Evolutionary conservation across 2,113 vertebrate genomes (phyloP), one percentile per base, ranked within the genome.

Genomic region (Chrysemys picta): DNA sequence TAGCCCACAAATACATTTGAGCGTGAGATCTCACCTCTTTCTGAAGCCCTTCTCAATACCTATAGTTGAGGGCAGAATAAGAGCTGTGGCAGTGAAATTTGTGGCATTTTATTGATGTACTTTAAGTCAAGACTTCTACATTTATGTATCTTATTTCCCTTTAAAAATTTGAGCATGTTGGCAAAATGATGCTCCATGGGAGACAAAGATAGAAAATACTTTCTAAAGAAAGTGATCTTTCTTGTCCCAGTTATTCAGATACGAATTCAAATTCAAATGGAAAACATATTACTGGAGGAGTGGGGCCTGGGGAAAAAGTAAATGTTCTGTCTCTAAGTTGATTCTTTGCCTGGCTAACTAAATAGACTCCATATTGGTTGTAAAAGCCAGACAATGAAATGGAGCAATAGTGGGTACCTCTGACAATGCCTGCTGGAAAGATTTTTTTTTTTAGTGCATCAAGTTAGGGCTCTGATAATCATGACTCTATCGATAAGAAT

Each of bases 81-180:
- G 79, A 89, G 45, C 38, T n/a, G n/a, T 22, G 53, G 7, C 78
- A 49, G 78, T 50, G 49, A 45, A 80, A n/a, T 85, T 22, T 3
- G 8, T 17, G 22, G 17, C 14, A 65, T 35, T 65, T 65, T 65
- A 65, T 65, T 84, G 17, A 52, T 52, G 14, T 24, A 35, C 49
- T 94, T 86, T 50, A 38, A 84, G 85, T 38, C 89, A 79, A 82
- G 52, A 6, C 56, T 86, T 88, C 29, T 62, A 31, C 29, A 31
- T 22, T 0, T 0, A 0, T 86, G 89, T 84, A 7, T 7, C 0
- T 13, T 24, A 6, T 1, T 45, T 25, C 80, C 21, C n/a, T 38
- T 45, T 27, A 27, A 27, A 38, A 45, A 45, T 19, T 80, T 50
- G 16, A 29, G 29, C 25, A 29, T 27, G 25, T 45, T 78, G 78